These are phyloP conservation scores for Eurypyga helias DNA, from an alignment of 2,113 vertebrate genomes.

Conservation along the genomic window DNA sequence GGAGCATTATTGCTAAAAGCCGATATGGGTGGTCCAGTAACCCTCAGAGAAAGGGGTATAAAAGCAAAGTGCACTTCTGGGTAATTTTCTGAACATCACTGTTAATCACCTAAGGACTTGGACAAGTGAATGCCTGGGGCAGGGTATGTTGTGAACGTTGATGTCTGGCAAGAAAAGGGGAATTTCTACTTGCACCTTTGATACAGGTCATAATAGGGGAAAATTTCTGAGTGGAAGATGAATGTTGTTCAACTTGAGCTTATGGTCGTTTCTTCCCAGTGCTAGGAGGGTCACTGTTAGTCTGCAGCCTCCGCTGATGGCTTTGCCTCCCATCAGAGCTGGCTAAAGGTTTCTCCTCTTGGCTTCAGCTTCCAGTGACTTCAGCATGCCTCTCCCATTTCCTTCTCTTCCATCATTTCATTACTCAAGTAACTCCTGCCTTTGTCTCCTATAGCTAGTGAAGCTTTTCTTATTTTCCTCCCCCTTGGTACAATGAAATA, in stretches of 20 bases:
- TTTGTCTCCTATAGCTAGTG: neutral
- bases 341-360: neutral
- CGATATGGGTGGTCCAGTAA: neutral
- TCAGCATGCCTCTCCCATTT: rapidly evolving
- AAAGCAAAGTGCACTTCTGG: neutral
- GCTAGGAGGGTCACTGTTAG: neutral
- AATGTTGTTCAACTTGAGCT: neutral
- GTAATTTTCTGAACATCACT: neutral
- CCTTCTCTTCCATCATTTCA: neutral
- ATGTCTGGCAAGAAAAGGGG: neutral
- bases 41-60: neutral
- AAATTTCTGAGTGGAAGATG: neutral
- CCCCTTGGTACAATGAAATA: neutral
- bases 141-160: neutral
- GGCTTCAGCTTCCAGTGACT: neutral
- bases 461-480: neutral
- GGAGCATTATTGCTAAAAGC: neutral
- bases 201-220: neutral
- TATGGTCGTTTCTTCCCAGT: neutral
- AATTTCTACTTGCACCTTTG: neutral
- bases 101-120: neutral
- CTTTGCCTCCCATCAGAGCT: neutral
- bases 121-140: neutral
- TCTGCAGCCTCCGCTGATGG: rapidly evolving
- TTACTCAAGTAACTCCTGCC: neutral